Evolutionary conservation across 2,888 invertebrate species (phyloP), one percentile per base, ranked within the genome.

Genomic region (Dermolepida albohirtum): DNA sequence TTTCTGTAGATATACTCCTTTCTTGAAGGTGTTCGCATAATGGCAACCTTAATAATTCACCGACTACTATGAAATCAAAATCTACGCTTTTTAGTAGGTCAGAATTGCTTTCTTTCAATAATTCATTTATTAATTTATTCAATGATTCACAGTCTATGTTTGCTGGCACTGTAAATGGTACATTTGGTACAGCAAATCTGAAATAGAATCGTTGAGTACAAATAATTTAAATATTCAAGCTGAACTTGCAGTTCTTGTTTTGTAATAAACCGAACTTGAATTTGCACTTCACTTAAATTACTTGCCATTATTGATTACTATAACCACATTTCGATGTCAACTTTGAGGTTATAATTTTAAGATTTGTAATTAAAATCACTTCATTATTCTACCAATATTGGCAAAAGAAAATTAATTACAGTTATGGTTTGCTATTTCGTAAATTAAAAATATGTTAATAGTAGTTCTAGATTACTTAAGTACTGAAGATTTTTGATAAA

Each of bases 161-260:
- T 54, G 90, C 88, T 62, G 94, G 92, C 17, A 97, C 92, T 12
- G 95, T 92, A 78, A 93, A 91, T 0, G 95, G 94, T 73, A 88
- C 89, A 82, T 95, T 93, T 5, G 96, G 91, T 52, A 97, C 91
- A 6, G 96, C 93, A 87, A 91, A 95, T 74, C 96, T 96, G 80
- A 72, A 84, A 82, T 41, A 41, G 62, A 47, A 50, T 22, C 14
- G 8, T 40, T 5, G 4, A 34, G n/a, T n/a, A n/a, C n/a, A n/a
- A n/a, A n/a, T n/a, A n/a, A n/a, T n/a, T n/a, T n/a, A 16, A 34
- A 54, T 16, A 40, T 34, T 22, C 12, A 14, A 12, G 10, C 5
- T n/a, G 39, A 22, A 87, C 91, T 88, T 85, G 94, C 94, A 89
- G 88, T 80, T 89, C 87, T 80, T 94, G 94, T 85, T 93, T 94